phyloP scores from a whole-genome alignment of 2,113 vertebrate genomes.

The Oncorhynchus gorbuscha region DNA sequence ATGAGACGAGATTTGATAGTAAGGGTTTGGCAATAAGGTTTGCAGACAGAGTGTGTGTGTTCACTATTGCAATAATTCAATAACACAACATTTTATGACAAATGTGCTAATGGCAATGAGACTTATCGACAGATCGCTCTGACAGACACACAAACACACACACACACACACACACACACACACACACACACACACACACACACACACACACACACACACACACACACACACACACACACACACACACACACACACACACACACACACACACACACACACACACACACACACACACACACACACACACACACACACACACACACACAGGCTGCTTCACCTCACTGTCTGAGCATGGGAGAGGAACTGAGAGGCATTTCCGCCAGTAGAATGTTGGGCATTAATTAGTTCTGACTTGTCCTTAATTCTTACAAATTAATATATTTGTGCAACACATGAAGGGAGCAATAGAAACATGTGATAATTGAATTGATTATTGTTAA shows the following conservation, averaged over 20 bases:
- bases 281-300: too few species aligned
- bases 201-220: too few species aligned
- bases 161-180: conserved; percentile 8
- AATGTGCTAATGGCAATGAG: conserved; percentile 32
- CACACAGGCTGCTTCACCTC: conserved; percentile 6
- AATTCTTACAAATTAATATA: conserved; percentile 3
- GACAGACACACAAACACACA: conserved; percentile 14
- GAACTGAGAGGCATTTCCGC: not conserved
- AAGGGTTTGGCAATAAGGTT: conserved; percentile 76
- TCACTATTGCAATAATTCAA: conserved; percentile 33
- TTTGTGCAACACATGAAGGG: not conserved
- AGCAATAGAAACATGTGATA: conserved; percentile 21
- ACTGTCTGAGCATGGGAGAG: conserved; percentile 1
- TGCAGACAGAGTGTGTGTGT: conserved; percentile 41
- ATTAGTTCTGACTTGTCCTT: not conserved
- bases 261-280: too few species aligned
- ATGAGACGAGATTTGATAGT: conserved; percentile 83
- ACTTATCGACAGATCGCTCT: not conserved
- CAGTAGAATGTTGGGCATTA: not conserved
- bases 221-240: too few species aligned
- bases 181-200: conserved; percentile 11
- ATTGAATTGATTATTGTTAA: conserved; percentile 56
- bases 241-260: too few species aligned
- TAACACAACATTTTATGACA: conserved; percentile 38
- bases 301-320: conserved; percentile 6